Evolutionary conservation across 2,797 vertebrate genomes (phyloP).

Genomic region (Megaceryle alcyon): DNA sequence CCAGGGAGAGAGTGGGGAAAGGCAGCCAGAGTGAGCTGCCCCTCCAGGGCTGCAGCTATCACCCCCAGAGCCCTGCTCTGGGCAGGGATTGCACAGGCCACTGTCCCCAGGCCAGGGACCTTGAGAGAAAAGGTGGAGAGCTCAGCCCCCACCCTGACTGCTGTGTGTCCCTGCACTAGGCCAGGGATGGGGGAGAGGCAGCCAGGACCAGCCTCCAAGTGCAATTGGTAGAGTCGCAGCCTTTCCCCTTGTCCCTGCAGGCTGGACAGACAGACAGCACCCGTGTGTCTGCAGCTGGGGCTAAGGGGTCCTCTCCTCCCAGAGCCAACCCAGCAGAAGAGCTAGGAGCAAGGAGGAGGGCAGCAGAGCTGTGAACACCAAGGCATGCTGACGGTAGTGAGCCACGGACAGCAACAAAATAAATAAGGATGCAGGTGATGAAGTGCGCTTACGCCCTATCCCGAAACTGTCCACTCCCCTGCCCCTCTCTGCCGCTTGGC

Average conservation of each 20-base stretch:
- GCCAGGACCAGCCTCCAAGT: not conserved
- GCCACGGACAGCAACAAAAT: slow-evolving; percentile 8
- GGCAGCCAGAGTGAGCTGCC: not conserved
- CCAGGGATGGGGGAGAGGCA: not conserved
- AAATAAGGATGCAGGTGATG: slow-evolving; percentile 45
- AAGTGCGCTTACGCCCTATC: not conserved
- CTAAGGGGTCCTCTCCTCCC: not conserved
- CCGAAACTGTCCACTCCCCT: not conserved
- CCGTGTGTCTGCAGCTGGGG: not conserved
- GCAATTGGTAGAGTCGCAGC: not conserved
- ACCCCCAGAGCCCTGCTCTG: slow-evolving; percentile 48
- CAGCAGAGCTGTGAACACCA: not conserved
- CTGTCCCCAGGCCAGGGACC: not conserved
- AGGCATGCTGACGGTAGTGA: not conserved
- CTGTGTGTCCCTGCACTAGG: not conserved
- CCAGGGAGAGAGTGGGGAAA: accelerated
- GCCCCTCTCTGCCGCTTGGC: not conserved
- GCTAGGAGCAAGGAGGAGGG: not conserved
- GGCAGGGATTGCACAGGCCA: not conserved
- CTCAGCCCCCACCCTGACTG: not conserved
- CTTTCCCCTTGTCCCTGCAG: not conserved
- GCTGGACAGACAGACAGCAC: not conserved
- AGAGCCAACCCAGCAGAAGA: not conserved
- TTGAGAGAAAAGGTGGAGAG: accelerated
- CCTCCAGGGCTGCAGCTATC: slow-evolving; percentile 33